Conservation (phyloP, 2,797 vertebrate genomes). For the Pseudomugil tenellus region DNA sequence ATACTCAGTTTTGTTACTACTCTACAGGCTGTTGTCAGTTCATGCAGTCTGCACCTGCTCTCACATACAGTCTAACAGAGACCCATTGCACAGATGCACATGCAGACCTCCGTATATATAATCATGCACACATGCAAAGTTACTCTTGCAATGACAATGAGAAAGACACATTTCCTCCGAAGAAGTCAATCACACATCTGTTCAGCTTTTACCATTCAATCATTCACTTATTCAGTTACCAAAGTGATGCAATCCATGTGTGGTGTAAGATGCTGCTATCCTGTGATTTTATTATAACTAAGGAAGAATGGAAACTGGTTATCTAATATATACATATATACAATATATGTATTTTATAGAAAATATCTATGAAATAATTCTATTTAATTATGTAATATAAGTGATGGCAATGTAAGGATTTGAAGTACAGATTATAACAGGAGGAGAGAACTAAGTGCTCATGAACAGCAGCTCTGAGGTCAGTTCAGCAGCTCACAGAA, state of each 20-base stretch:
- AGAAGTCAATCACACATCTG: constrained; percentile 56
- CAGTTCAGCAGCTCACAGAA: constrained; percentile 46
- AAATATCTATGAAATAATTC: constrained; percentile 79
- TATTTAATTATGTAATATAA: constrained; percentile 82
- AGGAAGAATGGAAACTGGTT: constrained; percentile 80
- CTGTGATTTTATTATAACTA: constrained; percentile 80
- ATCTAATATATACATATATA: constrained; percentile 79
- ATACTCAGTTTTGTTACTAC: constrained; percentile 62
- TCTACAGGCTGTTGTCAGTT: constrained; percentile 57
- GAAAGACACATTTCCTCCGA: constrained; percentile 46
- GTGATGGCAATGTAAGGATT: constrained; percentile 74
- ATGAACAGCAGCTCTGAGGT: constrained; percentile 61
- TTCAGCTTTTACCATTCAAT: constrained; percentile 69
- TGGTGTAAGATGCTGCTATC: constrained; percentile 88
- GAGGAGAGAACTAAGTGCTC: constrained; percentile 64
- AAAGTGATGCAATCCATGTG: constrained; percentile 84
- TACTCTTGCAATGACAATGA: constrained; percentile 68
- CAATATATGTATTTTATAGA: constrained; percentile 67
- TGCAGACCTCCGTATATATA: constrained; percentile 16
- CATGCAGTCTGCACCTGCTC: constrained; percentile 46
- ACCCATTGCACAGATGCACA: constrained; percentile 22
- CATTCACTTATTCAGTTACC: constrained; percentile 79
- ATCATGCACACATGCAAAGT: constrained; percentile 20
- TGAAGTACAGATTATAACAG: constrained; percentile 69
- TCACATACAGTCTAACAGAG: constrained; percentile 35